phyloP scores from a whole-genome alignment of 2,888 invertebrate genomes.

The Erebia palarica region DNA sequence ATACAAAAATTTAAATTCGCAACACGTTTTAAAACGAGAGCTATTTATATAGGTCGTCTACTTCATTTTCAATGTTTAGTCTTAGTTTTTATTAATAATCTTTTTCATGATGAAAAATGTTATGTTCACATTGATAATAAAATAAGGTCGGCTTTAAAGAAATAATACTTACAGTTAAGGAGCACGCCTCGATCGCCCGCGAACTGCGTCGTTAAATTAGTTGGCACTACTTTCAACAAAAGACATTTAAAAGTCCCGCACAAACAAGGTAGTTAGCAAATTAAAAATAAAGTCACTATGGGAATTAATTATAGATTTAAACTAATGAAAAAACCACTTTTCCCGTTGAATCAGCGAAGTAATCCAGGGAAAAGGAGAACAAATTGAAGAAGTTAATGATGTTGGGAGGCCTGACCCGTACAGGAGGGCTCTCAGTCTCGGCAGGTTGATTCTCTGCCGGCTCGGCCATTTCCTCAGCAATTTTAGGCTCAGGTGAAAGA shows the following conservation, averaged over 20 bases:
- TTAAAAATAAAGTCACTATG: constrained; percentile 5
- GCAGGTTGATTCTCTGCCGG: neutral
- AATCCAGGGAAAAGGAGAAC: constrained; percentile 29
- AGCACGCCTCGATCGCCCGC: neutral
- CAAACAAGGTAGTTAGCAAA: neutral
- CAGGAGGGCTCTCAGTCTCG: constrained; percentile 7
- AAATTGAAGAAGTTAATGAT: constrained; percentile 28
- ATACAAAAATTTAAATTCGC: constrained; percentile 1
- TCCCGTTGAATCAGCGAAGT: constrained; percentile 29
- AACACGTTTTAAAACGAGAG: neutral
- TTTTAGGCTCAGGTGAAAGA: constrained; percentile 16
- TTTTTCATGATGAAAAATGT: neutral
- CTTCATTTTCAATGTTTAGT: neutral
- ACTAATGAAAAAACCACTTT: constrained; percentile 30
- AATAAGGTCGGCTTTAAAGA: neutral
- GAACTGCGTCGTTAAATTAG: neutral
- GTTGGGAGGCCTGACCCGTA: constrained; percentile 6
- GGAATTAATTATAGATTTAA: constrained; percentile 16
- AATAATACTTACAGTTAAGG: neutral
- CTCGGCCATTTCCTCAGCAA: constrained; percentile 12
- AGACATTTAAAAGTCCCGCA: constrained; percentile 3
- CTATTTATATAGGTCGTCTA: neutral
- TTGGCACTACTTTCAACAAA: constrained; percentile 6
- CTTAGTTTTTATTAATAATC: neutral
- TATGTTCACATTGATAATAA: neutral